A percentile compares a stretch with the other conserved stretches of the same genome.
phyloP scores from a whole-genome alignment of 2,888 invertebrate species.

The Macrosiphum euphorbiae region DNA sequence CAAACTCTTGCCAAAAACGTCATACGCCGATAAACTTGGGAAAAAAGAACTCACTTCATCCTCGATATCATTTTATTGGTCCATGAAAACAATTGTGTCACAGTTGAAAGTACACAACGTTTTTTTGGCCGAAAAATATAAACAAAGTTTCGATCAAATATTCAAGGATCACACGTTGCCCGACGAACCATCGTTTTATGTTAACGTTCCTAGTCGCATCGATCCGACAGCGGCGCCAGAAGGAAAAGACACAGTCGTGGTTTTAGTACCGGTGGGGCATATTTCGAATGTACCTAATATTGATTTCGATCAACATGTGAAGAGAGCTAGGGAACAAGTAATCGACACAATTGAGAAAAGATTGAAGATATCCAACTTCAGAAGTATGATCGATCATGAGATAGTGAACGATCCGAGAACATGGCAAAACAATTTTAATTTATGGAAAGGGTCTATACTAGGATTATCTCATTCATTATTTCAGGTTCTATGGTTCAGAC shows the following conservation, averaged over 20 bases:
- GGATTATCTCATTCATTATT: constrained; percentile 55
- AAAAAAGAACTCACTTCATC: constrained; percentile 46
- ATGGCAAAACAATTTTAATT: constrained; percentile 52
- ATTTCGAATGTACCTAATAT: background rate
- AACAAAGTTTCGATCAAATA: constrained; percentile 55
- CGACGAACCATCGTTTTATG: constrained; percentile 50
- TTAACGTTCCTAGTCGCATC: constrained; percentile 51
- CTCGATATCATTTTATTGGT: constrained; percentile 58
- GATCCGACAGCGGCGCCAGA: constrained; percentile 48
- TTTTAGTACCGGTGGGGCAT: constrained; percentile 52
- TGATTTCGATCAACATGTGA: constrained; percentile 25
- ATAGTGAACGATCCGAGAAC: constrained; percentile 45
- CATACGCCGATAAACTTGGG: constrained; percentile 18
- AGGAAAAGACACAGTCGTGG: constrained; percentile 45
- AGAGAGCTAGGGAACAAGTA: constrained; percentile 25
- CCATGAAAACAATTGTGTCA: constrained; percentile 6
- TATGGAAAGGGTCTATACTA: constrained; percentile 55
- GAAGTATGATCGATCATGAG: constrained; percentile 43
- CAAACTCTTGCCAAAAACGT: constrained; percentile 38
- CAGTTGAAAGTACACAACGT: constrained; percentile 38
- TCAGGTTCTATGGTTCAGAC: constrained; percentile 57
- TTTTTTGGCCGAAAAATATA: constrained; percentile 46
- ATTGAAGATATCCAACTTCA: constrained; percentile 33
- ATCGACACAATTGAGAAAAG: constrained; percentile 37
- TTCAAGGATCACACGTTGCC: constrained; percentile 41